Percentiles rank a stretch among this genome's conserved stretches.
Evolutionary conservation across 2,888 invertebrate species (phyloP).

Genomic region (Lepidocyrtinus sp.): DNA sequence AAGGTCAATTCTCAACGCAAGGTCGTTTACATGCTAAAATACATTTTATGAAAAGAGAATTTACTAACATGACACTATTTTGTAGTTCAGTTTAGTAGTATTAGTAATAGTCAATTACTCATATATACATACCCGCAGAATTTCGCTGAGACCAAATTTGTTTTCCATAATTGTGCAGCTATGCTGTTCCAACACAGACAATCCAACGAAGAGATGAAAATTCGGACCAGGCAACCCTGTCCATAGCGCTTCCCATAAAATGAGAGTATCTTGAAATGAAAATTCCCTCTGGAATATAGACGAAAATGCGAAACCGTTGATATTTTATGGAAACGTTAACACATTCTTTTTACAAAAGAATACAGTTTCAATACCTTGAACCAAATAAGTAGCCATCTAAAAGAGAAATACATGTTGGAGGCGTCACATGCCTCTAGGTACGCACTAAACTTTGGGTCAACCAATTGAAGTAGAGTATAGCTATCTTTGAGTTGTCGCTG

Average conservation of each 20-base stretch:
- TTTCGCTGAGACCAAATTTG: conserved; percentile 96
- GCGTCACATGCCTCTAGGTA: conserved; percentile 91
- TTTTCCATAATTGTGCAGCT: conserved; percentile 90
- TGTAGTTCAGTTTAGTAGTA: neutral
- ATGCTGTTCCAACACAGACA: conserved; percentile 93
- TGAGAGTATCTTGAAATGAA: conserved; percentile 86
- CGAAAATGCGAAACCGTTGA: neutral
- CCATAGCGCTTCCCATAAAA: conserved; percentile 96
- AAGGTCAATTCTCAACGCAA: conserved; percentile 87
- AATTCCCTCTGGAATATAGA: conserved; percentile 83
- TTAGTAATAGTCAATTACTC: neutral
- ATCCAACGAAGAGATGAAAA: conserved; percentile 94
- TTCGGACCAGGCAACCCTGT: conserved; percentile 94
- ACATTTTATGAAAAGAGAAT: neutral
- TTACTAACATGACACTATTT: neutral
- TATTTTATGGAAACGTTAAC: no score
- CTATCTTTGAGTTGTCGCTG: conserved; percentile 91
- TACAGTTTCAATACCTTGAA: conserved; percentile 76
- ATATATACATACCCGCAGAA: conserved; percentile 82
- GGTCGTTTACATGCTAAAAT: conserved; percentile 93
- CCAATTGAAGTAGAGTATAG: conserved; percentile 84
- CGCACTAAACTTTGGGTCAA: conserved; percentile 87
- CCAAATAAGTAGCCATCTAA: conserved; percentile 96
- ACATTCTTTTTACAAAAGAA: no score
- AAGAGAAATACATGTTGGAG: conserved; percentile 98